Percentiles rank a stretch among this genome's conserved stretches.
phyloP scores from a whole-genome alignment of 2,888 invertebrate genomes.

The Amblyjoppa proteus region DNA sequence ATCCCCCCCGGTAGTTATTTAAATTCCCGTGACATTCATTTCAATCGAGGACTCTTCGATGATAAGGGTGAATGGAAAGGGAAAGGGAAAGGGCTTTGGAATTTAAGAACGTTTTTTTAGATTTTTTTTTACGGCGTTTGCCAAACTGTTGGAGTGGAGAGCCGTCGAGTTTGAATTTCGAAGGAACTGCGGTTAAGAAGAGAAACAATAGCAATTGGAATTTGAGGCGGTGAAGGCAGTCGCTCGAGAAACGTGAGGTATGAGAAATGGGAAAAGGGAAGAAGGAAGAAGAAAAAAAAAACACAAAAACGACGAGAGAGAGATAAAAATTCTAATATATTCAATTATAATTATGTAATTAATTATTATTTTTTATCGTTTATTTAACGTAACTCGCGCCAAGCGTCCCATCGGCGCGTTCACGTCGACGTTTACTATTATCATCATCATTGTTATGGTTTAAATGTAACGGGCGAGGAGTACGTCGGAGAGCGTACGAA shows the following conservation, averaged over 20 bases:
- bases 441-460: constrained; percentile 54
- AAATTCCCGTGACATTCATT: constrained; percentile 29
- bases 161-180: constrained; percentile 15
- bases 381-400: constrained; percentile 65
- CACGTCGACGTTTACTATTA: constrained; percentile 57
- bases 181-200: background rate
- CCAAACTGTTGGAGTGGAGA: constrained; percentile 43
- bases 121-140: constrained; percentile 42
- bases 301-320: constrained; percentile 58
- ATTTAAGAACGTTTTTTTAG: constrained; percentile 12
- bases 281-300: constrained; percentile 58
- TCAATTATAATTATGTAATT: constrained; percentile 77
- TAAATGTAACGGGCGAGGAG: constrained; percentile 44
- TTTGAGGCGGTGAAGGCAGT: constrained; percentile 7
- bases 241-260: background rate
- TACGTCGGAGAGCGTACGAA: constrained; percentile 51
- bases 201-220: constrained; percentile 45
- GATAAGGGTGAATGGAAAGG: background rate
- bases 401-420: constrained; percentile 62
- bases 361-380: constrained; percentile 68
- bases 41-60: constrained; percentile 6
- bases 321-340: constrained; percentile 80
- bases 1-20: background rate
- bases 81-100: background rate
- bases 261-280: constrained; percentile 28